Base-by-base conservation (phyloP, 1,140 invertebrate genomes). In the Dermatophagoides farinae region DNA sequence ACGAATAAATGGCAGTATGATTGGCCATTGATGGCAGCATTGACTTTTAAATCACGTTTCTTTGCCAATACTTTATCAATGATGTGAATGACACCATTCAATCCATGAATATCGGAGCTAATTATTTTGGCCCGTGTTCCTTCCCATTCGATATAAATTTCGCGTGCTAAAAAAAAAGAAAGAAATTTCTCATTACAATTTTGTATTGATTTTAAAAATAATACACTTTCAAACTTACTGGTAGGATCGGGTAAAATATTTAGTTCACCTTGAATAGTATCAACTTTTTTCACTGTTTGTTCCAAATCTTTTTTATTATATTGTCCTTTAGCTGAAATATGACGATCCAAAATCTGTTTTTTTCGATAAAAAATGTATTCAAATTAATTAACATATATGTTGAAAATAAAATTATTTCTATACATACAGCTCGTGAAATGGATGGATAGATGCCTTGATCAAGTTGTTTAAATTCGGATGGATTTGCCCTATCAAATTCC, bases 81-180 rank as follows among this genome's bases (percentile, higher is more conserved):
- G 43, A 91, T 85, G 70, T 93, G 88, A 64, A 92, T 90, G 57
- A 90, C 82, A 38, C 88, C 88, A 70, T 93, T 92, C 66, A 85
- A 89, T 70, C 88, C 90, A 67, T 86, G 82, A 1, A 93, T 84
- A 70, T 92, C 86, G 1, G 86, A 82, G 62, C 86, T 77, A 67
- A 83, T 82, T n/a, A 93, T 84, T 61, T 80, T 80, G 60, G 89
- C 85, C 74, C 78, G 79, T 68, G 81, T 77, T 25, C 82, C 82
- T 64, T 85, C 80, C 86, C 86, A 91, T 68, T 83, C 80, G 50
- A 90, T 77, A 64, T 79, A 78, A 72, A 86, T 88, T 68, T 80
- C 85, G 86, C 74, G 49, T 58, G 12, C 52, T 55, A 50, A 74
- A 65, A 59, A 23, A 63, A 65, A 39, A 49, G 58, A 47, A 57